Base-by-base conservation (phyloP, 2,113 vertebrate genomes). In the Felis chaus region DNA sequence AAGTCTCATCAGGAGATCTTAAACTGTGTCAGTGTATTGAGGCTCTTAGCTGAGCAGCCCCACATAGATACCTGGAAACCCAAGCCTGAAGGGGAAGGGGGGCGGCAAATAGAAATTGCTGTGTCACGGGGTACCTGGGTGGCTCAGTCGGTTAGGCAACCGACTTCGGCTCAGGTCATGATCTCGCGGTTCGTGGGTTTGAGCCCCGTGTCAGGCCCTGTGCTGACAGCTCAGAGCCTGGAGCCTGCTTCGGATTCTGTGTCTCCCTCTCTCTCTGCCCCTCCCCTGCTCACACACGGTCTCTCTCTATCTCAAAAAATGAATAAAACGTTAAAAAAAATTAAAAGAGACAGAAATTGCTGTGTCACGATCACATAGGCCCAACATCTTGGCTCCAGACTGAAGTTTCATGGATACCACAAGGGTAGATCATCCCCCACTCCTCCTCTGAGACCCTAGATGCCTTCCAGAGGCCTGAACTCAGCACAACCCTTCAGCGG, bases 21-120 rank as follows among this genome's bases (percentile, higher is more conserved):
- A 53, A 94, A 76, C 25, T 74, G 33, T 94, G 98, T 93, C 66
- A 96, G 84, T 97, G 94, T 68, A 95, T 21, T 93, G 69, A 98
- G 89, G 90, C 82, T 97, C 91, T 97, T 96, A 71, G 74, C 94
- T 95, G 89, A 97, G 97, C 81, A 0, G 0, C 88, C 93, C 96
- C 78, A 97, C 86, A 50, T 86, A 97, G 89, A n/a, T 0, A 68
- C 0, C 4, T 83, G 95, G 95, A 92, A 98, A 95, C 61, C 15
- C 41, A 98, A 96, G 66, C 73, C 78, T 87, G 63, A 93, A 21
- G 7, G 14, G 88, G 53, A 78, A 4, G 97, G 83, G 78, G 61
- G 73, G 55, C 68, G 65, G 66, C 33, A 95, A 96, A 96, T 5
- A 71, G 92, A 55, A 57, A 92, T 15, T 19, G 25, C 33, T 88